phyloP scores from a whole-genome alignment of 2,113 vertebrate genomes.

The Probosciger aterrimus region DNA sequence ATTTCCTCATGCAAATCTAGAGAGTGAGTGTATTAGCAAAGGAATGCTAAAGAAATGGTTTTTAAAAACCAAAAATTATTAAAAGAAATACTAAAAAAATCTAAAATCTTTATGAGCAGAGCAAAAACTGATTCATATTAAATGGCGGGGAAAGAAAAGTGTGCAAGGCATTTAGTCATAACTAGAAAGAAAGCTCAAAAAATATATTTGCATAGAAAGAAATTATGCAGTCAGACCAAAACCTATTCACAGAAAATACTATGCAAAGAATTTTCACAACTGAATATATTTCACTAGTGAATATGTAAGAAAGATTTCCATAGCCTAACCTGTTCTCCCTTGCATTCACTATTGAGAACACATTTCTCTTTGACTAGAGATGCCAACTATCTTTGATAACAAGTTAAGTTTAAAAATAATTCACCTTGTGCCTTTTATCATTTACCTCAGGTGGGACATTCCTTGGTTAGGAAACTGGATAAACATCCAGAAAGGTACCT shows the following conservation, averaged over 20 bases:
- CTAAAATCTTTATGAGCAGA: not conserved
- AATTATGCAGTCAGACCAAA: not conserved
- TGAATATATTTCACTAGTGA: not conserved
- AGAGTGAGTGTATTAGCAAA: not conserved
- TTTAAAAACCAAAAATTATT: not conserved
- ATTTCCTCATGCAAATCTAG: not conserved
- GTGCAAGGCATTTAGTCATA: not conserved
- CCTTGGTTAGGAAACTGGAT: not conserved
- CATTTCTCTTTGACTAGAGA: not conserved
- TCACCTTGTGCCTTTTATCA: not conserved
- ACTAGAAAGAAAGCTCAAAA: not conserved
- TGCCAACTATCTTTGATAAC: not conserved
- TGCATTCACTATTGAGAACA: not conserved
- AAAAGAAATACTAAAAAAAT: not conserved
- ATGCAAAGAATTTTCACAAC: not conserved
- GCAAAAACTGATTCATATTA: not conserved
- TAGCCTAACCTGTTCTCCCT: not conserved
- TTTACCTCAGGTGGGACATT: not conserved
- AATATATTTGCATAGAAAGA: not conserved
- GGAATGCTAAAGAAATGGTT: not conserved
- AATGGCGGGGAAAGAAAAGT: not conserved
- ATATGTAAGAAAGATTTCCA: not conserved
- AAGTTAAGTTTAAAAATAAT: not conserved
- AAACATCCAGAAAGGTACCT: not conserved
- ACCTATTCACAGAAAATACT: not conserved